Evolutionary conservation across 53 echinoderm and acorn worm genomes (phyloP), one percentile per base, ranked within the genome.

Genomic region (Paracentrotus lividus): DNA sequence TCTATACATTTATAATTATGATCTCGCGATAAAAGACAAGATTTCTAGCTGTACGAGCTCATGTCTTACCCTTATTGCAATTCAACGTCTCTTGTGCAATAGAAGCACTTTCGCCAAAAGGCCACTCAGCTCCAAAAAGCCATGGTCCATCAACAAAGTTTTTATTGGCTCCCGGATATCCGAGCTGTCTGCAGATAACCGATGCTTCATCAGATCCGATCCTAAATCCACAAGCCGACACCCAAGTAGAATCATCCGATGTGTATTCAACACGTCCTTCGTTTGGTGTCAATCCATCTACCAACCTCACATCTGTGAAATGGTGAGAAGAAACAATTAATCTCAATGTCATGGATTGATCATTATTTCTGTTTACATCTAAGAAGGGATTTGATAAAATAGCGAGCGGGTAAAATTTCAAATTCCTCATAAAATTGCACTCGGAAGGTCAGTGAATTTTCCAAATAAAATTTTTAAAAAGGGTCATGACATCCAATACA

Each of bases 121-220:
- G 76, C 36, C 16, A 42, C 31, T 33, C 1, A 2, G 27, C 33
- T 20, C 76, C 76, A 76, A 76, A 76, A 5, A 42, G 76, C 36
- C 0, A 76, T 26, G 5, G 18, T 64, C 3, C 0, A 33, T 0
- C 27, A 42, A 0, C 27, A 7, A 42, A 2, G 42, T 18, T 20
- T 2, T 7, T 76, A 76, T 76, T 76, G 0, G 21, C 90, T 34
- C n/a, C 66, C 12, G 49, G 67, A 33, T 44, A 90, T 40, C 90
- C 90, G 26, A 90, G 67, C 66, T 90, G 90, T 23, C 66, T 38
- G 67, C 90, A 90, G 12, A 66, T 64, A 26, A 90, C 90, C 24
- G 27, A 20, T 2, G 90, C 90, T 7, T 67, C 90, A 10, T 45
- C 0, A 26, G 21, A 90, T 14, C 0, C n/a, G 0, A 42, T 12